Evolutionary conservation across 2,888 invertebrate genomes (phyloP).

Genomic region (Mythimna ferrago): DNA sequence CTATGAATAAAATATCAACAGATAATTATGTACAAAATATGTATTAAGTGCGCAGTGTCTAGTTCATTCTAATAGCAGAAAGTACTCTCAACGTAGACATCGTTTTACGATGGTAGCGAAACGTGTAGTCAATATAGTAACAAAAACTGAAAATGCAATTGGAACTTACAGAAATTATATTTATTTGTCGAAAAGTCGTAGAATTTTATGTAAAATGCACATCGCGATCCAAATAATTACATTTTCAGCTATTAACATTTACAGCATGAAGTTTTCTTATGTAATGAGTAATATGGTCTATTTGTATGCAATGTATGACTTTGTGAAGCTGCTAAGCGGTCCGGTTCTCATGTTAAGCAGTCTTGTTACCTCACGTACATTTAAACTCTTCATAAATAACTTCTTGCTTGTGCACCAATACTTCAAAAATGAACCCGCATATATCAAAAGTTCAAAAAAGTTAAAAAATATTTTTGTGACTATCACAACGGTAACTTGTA

Average conservation of each 20-base stretch:
- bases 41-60: too few relatives aligned
- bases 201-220: not conserved
- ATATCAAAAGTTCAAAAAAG: conserved; percentile 14
- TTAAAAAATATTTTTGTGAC: not conserved
- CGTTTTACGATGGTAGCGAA: not conserved
- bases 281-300: fast-evolving
- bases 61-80: too few relatives aligned
- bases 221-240: too few relatives aligned
- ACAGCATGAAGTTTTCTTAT: too few relatives aligned
- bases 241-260: too few relatives aligned
- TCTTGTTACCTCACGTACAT: conserved; percentile 2
- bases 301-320: not conserved
- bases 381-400: conserved; percentile 5
- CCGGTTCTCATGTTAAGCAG: not conserved
- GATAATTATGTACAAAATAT: too few relatives aligned
- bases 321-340: not conserved
- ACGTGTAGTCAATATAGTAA: not conserved
- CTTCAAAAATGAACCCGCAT: conserved; percentile 1
- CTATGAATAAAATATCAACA: too few relatives aligned
- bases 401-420: conserved; percentile 5
- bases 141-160: not conserved
- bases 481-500: not conserved
- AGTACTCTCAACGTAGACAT: too few relatives aligned
- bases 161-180: not conserved
- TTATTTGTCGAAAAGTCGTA: not conserved